phyloP scores from a whole-genome alignment of 1,140 invertebrate species.

The Drosophila ercepeae region DNA sequence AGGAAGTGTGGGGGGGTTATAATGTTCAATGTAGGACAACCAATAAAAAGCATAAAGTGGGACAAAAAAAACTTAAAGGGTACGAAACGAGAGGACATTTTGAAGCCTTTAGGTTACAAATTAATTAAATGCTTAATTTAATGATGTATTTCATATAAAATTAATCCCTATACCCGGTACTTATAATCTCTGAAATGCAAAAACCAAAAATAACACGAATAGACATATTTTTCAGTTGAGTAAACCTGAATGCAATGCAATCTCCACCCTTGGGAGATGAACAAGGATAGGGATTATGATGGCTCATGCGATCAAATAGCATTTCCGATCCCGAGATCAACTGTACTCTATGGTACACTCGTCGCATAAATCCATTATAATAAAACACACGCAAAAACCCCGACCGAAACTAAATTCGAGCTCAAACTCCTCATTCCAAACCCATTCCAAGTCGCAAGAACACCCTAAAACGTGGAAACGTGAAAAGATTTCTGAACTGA shows the following conservation, averaged over 20 bases:
- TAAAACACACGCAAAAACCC: constrained; percentile 35
- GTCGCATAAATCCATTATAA: constrained; percentile 12
- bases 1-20: constrained; percentile 18
- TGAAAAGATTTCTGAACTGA: constrained; percentile 1
- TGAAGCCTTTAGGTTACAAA: too few species aligned
- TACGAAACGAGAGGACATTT: too few species aligned
- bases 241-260: constrained; percentile 17
- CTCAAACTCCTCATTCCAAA: neutral
- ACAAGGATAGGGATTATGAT: constrained; percentile 20
- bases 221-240: constrained; percentile 23
- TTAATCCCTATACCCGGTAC: constrained; percentile 1
- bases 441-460: constrained; percentile 7
- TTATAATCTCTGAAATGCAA: neutral
- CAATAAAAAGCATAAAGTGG: constrained; percentile 12
- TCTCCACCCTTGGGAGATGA: constrained; percentile 14
- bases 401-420: constrained; percentile 47
- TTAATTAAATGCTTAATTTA: too few species aligned
- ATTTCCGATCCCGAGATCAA: constrained; percentile 37
- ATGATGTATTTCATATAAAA: too few species aligned
- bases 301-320: constrained; percentile 37
- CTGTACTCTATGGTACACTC: constrained; percentile 32
- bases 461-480: constrained; percentile 24
- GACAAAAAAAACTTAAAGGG: constrained; percentile 3
- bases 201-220: constrained; percentile 10
- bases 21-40: constrained; percentile 30